Conservation (phyloP, 2,113 vertebrate genomes). For the Engystomops pustulosus region DNA sequence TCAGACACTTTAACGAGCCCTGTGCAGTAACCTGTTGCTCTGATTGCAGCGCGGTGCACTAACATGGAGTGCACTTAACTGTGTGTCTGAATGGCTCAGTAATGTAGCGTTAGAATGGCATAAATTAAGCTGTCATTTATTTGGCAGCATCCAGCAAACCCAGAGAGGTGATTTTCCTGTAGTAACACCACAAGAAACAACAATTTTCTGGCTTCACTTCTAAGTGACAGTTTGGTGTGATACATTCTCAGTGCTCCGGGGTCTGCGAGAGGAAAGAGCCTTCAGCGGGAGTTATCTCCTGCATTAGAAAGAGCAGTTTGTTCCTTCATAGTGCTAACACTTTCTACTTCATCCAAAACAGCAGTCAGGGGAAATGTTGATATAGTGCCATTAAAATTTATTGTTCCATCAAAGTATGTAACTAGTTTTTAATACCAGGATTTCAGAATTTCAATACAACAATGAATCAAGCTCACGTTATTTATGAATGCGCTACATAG, state of each 20-base stretch:
- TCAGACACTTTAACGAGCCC: slow-evolving; percentile 76
- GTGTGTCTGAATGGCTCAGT: slow-evolving; percentile 82
- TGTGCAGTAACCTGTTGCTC: slow-evolving; percentile 76
- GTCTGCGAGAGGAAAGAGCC: slow-evolving; percentile 75
- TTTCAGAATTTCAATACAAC: slow-evolving; percentile 41
- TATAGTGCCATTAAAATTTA: slow-evolving; percentile 51
- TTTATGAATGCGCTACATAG: slow-evolving; percentile 50
- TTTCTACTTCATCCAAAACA: slow-evolving; percentile 59
- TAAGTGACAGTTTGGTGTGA: slow-evolving; percentile 83
- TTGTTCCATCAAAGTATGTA: slow-evolving; percentile 52
- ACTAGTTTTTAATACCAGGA: slow-evolving; percentile 53
- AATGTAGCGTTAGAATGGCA: slow-evolving; percentile 84
- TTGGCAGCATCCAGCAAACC: slow-evolving; percentile 83
- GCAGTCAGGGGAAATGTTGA: slow-evolving; percentile 54
- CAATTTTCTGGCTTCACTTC: slow-evolving; percentile 80
- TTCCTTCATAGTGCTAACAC: slow-evolving; percentile 51
- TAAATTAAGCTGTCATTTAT: slow-evolving; percentile 91
- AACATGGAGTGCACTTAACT: slow-evolving; percentile 79
- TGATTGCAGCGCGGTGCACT: slow-evolving; percentile 75
- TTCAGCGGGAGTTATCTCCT: slow-evolving; percentile 74
- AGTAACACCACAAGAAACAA: slow-evolving; percentile 86
- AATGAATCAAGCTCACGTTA: slow-evolving; percentile 55
- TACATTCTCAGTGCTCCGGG: slow-evolving; percentile 75
- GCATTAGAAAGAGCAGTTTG: slow-evolving; percentile 72
- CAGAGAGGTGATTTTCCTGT: slow-evolving; percentile 85